phyloP scores from a whole-genome alignment of 2,113 vertebrate species.

The Tetrao urogallus region DNA sequence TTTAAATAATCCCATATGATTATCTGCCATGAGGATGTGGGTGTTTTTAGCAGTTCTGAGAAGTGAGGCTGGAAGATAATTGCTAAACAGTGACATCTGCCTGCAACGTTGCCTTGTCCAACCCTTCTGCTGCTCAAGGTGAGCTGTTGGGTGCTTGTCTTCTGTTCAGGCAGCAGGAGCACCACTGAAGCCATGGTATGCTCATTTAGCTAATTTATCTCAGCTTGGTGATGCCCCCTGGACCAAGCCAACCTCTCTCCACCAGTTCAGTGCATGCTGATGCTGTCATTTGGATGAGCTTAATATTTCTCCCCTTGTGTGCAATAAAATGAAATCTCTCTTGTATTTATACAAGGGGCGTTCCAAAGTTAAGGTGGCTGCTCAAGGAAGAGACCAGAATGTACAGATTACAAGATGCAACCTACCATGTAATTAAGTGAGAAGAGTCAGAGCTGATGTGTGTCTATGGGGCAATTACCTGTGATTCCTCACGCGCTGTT shows the following conservation, averaged over 20 bases:
- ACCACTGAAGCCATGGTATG: not conserved
- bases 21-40: no score
- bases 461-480: not conserved
- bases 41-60: not conserved
- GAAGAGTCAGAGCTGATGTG: not conserved
- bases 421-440: not conserved
- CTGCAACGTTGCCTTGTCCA: not conserved
- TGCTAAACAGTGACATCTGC: not conserved
- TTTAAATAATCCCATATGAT: no score
- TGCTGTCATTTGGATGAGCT: not conserved
- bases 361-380: not conserved
- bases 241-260: not conserved
- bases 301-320: not conserved
- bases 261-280: not conserved
- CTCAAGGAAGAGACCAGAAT: not conserved
- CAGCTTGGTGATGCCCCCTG: not conserved
- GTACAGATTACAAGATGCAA: rapidly evolving
- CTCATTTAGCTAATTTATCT: not conserved
- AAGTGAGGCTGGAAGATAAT: not conserved
- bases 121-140: not conserved
- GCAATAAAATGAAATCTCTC: not conserved
- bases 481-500: not conserved
- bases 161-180: not conserved
- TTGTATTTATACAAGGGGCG: not conserved
- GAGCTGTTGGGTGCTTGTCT: not conserved